Evolutionary conservation across 2,888 invertebrate genomes (phyloP), one percentile per base, ranked within the genome.

Genomic region (Crepidodera aurea): DNA sequence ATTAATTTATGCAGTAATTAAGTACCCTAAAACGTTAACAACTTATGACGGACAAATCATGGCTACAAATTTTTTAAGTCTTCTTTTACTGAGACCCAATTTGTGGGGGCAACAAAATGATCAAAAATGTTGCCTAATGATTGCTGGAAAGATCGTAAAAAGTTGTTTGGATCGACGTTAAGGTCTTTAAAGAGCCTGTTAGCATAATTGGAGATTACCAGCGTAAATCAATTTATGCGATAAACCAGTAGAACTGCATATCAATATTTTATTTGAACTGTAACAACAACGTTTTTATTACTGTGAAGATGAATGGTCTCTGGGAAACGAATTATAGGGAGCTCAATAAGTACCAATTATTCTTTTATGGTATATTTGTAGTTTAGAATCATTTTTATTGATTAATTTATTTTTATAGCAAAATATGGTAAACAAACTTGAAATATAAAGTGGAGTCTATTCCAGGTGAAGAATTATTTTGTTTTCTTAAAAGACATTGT

Each of bases 131-230:
- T 12, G 37, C 13, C 19, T 44, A 54, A 42, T 32, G 42, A 44
- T 54, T 54, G 29, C 32, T 54, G 29, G 42, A 61, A 51, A 19
- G 57, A 51, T 62, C 62, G 53, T 62, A 57, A 62, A 62, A 62
- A 40, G 37, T 32, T 53, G 46, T 27, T 37, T 62, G 57, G 53
- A 40, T 53, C 53, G 32, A 48, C 46, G 51, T 51, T 46, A 19
- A 42, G 32, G 58, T 37, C 34, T 27, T 46, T 53, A 48, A 63
- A 61, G 51, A 32, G 48, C 51, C 53, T 51, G 54, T 65, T 65
- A 65, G 59, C 59, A 51, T 65, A 65, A 65, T 65, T 59, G 61
- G 25, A 55, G 59, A 51, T 55, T 44, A 60, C 48, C 42, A 18
- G 29, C 8, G 32, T 42, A 44, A 42, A 54, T 54, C 54, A 54